Conservation (phyloP, 2,113 vertebrate genomes). For the Buteo buteo region DNA sequence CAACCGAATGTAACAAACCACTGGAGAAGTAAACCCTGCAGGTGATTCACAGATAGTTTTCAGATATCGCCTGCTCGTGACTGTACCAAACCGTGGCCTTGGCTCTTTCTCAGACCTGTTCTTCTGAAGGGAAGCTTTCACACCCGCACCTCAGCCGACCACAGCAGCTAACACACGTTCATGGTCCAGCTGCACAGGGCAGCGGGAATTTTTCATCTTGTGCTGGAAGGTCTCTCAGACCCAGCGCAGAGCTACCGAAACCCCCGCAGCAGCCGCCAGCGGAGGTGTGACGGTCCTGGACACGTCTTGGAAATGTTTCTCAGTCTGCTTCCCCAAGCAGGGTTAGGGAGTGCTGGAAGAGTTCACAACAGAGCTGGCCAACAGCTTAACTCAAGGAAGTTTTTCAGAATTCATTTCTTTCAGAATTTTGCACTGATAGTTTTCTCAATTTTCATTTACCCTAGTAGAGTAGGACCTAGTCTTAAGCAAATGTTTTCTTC, state of each 20-base stretch:
- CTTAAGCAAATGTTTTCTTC: background rate
- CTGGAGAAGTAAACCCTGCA: background rate
- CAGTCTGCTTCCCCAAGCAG: background rate
- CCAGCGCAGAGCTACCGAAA: accelerated
- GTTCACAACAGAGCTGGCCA: background rate
- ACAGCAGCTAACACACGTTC: background rate
- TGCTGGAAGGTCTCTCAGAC: background rate
- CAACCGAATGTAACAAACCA: background rate
- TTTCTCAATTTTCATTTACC: background rate
- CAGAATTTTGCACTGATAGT: background rate
- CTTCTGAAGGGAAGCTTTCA: background rate
- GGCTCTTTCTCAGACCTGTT: background rate
- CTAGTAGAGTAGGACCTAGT: background rate
- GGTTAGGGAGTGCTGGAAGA: background rate
- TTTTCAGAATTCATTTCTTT: background rate
- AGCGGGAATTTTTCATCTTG: accelerated
- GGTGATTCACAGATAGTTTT: background rate
- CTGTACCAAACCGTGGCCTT: background rate
- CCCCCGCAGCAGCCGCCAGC: accelerated
- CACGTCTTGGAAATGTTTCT: background rate
- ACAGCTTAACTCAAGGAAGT: background rate
- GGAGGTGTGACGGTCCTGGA: background rate
- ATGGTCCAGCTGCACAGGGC: accelerated
- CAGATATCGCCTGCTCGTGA: accelerated
- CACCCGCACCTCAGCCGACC: background rate